These are phyloP conservation scores for Phrynosoma platyrhinos DNA, from an alignment of 2,113 vertebrate species.

Conservation along the genomic window DNA sequence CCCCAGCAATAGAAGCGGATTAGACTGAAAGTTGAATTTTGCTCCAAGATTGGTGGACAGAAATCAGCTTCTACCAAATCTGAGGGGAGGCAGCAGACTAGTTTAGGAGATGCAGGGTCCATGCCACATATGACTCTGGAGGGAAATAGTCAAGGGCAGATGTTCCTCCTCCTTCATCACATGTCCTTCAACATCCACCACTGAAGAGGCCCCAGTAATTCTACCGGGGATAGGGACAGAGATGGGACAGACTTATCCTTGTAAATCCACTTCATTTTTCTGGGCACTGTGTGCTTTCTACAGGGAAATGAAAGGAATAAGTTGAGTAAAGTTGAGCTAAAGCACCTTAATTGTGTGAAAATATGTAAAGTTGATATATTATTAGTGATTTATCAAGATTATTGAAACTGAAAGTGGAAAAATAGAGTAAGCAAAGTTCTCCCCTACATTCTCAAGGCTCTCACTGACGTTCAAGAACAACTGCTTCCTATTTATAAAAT, in stretches of 20 bases:
- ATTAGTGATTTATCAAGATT: neutral
- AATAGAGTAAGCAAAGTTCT: constrained; percentile 16
- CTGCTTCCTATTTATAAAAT: constrained; percentile 12
- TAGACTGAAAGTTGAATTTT: neutral
- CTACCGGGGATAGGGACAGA: neutral
- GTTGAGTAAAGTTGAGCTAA: neutral
- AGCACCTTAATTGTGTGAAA: neutral
- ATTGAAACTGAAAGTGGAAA: neutral
- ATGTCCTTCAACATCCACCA: neutral
- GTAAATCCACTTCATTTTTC: neutral
- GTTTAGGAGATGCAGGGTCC: neutral
- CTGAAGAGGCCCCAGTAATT: neutral
- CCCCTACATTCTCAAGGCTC: neutral
- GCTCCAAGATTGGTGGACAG: neutral
- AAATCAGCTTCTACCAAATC: neutral
- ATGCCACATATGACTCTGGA: neutral
- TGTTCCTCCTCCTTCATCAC: neutral
- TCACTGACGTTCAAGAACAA: constrained; percentile 8
- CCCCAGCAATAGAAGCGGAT: neutral
- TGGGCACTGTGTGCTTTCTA: neutral
- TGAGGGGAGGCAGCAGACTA: neutral
- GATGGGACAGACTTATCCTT: neutral
- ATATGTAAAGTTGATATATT: fast-evolving
- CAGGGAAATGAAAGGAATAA: neutral
- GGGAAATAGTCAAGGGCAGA: too few species aligned